Evolutionary conservation across 2,797 vertebrate genomes (phyloP).

Genomic region (Danio aesculapii): DNA sequence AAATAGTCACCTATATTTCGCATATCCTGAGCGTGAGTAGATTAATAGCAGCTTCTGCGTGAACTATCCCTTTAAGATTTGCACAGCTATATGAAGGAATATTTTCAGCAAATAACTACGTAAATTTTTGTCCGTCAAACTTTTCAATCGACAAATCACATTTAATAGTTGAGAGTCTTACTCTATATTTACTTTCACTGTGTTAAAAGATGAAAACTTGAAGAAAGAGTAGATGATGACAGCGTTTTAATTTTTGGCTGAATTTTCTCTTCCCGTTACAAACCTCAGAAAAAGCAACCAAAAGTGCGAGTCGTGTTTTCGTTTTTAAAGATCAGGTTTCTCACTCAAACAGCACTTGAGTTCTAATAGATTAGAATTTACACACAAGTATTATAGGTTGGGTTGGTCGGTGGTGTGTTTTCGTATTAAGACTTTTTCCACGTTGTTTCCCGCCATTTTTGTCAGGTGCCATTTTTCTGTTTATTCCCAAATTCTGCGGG

Average conservation of each 20-base stretch:
- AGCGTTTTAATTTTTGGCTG: neutral
- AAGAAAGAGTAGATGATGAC: neutral
- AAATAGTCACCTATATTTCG: too few species aligned
- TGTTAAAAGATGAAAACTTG: neutral
- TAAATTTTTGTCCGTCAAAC: too few species aligned
- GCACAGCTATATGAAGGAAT: too few species aligned
- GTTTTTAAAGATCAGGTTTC: neutral
- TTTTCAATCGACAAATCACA: too few species aligned
- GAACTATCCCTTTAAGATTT: too few species aligned
- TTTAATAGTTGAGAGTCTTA: too few species aligned
- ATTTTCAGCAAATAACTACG: too few species aligned
- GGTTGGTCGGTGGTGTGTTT: slow-evolving; percentile 10
- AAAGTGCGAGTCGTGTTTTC: neutral
- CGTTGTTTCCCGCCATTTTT: neutral
- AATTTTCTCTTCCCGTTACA: neutral
- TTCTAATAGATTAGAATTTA: slow-evolving; percentile 30
- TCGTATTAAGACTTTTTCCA: slow-evolving; percentile 16
- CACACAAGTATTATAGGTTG: slow-evolving; percentile 40
- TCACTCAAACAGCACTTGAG: neutral
- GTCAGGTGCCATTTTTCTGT: slow-evolving; percentile 6
- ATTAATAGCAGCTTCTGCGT: too few species aligned
- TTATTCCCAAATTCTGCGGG: slow-evolving; percentile 23
- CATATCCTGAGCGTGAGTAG: too few species aligned
- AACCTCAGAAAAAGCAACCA: neutral
- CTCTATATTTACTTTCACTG: neutral